Percentiles rank a stretch among this genome's conserved stretches.
phyloP scores from a whole-genome alignment of 1,140 invertebrate genomes.

The Cyphomyrmex costatus region DNA sequence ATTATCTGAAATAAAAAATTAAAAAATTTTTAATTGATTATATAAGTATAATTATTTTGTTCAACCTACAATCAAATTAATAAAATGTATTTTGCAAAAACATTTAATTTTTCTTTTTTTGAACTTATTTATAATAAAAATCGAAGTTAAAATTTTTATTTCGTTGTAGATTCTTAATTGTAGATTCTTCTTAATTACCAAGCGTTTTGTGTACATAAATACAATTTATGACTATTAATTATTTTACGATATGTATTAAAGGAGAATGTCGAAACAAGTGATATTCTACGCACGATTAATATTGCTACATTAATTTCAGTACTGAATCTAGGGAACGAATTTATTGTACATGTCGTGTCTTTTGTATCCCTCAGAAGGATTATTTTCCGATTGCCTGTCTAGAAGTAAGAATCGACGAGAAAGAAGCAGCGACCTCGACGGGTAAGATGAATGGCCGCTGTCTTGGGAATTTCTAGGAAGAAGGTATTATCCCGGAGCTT shows the following conservation, averaged over 20 bases:
- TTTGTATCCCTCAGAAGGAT: conserved; percentile 45
- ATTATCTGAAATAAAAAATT: no score
- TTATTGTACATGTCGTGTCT: conserved; percentile 26
- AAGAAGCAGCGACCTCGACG: conserved; percentile 41
- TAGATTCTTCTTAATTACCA: neutral
- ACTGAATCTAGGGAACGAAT: conserved; percentile 1
- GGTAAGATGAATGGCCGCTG: conserved; percentile 71
- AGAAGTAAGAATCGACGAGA: conserved; percentile 68
- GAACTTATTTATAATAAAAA: no score
- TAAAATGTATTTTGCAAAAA: no score
- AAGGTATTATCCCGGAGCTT: conserved; percentile 67
- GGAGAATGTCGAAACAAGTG: neutral
- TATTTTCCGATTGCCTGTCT: conserved; percentile 60
- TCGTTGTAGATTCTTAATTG: no score
- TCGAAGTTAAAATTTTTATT: no score
- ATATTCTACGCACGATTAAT: neutral
- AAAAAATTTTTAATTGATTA: no score
- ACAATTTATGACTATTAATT: neutral
- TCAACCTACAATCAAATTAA: no score
- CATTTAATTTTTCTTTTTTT: no score
- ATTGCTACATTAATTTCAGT: neutral
- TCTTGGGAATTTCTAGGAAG: conserved; percentile 46
- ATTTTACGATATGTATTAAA: conserved; percentile 9
- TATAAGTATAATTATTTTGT: no score
- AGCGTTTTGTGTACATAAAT: neutral